phyloP scores from a whole-genome alignment of 2,888 invertebrate genomes.

The Azorinus chamasolen region DNA sequence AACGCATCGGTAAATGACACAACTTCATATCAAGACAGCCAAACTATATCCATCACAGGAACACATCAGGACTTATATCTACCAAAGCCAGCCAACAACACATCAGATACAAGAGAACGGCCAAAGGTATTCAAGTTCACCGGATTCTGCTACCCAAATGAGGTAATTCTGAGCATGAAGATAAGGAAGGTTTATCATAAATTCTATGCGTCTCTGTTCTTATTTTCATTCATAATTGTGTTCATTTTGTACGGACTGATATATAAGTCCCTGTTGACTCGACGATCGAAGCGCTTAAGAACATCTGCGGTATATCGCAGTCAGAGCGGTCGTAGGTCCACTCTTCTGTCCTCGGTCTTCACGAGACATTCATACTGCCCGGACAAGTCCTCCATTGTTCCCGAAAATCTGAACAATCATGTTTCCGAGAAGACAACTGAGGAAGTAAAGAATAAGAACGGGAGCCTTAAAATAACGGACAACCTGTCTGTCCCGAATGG shows the following conservation, averaged over 20 bases:
- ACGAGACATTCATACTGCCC: slow-evolving; percentile 25
- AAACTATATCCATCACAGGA: too few relatives aligned
- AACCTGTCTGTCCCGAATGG: too few relatives aligned
- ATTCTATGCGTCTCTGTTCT: slow-evolving; percentile 64
- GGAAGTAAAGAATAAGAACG: neutral
- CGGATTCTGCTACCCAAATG: slow-evolving; percentile 62
- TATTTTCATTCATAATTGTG: slow-evolving; percentile 64
- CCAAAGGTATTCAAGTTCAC: slow-evolving; percentile 30
- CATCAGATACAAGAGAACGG: too few relatives aligned
- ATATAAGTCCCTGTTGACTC: slow-evolving; percentile 59
- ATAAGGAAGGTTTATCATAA: slow-evolving; percentile 65
- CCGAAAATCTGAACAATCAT: slow-evolving; percentile 17
- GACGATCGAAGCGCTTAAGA: slow-evolving; percentile 54
- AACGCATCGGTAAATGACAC: too few relatives aligned
- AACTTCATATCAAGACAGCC: too few relatives aligned
- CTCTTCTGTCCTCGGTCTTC: slow-evolving; percentile 31
- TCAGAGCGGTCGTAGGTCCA: slow-evolving; percentile 30
- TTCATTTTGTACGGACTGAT: slow-evolving; percentile 64
- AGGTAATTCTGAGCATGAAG: slow-evolving; percentile 45
- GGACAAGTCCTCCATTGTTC: slow-evolving; percentile 6
- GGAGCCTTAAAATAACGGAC: neutral
- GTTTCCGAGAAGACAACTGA: neutral
- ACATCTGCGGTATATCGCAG: slow-evolving; percentile 37
- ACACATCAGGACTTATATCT: too few relatives aligned
- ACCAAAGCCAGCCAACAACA: too few relatives aligned